Base-by-base conservation (phyloP, 1,140 invertebrate species). In the Drosophila bocki region DNA sequence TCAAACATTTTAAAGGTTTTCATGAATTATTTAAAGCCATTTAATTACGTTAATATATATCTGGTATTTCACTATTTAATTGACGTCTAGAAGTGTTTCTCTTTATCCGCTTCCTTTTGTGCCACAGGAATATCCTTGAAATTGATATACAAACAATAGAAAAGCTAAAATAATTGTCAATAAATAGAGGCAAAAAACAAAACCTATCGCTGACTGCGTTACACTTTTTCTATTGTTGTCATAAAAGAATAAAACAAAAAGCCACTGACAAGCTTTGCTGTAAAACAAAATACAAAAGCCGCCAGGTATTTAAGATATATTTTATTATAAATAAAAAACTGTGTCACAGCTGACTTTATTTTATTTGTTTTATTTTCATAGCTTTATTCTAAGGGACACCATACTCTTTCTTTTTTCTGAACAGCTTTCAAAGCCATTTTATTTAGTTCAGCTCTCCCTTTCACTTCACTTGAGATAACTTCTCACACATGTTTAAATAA, bases 1-100 rank as follows among this genome's bases (percentile, higher is more conserved):
- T 76, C 9, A 6, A 58, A 62, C 57, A 67, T 54, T 75, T 78
- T 48, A 57, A 84, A 67, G 57, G 33, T n/a, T 12, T 37, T 85
- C 47, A 83, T 83, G 9, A 75, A 70, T 63, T 64, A 69, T 48
- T 54, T 41, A 48, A 53, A 45, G 32, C n/a, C 15, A 7, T n/a
- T n/a, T n/a, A n/a, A n/a, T n/a, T n/a, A n/a, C n/a, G n/a, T n/a
- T n/a, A n/a, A n/a, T n/a, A n/a, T n/a, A n/a, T 3, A 35, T 17
- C 13, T 22, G 26, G 9, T 5, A 35, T 42, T 50, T 26, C 6
- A 12, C n/a, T n/a, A 33, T 19, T 33, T 3, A 50, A 33, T 63
- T 41, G 12, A 33, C 4, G 29, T n/a, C 1, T 4, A 9, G 0
- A 53, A 22, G 32, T n/a, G 13, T 1, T 22, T 35, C 2, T 2